Percentiles rank a stretch among this genome's conserved stretches.
These are phyloP conservation scores for Pseudopipra pipra DNA, from an alignment of 2,113 vertebrate species.

Conservation along the genomic window DNA sequence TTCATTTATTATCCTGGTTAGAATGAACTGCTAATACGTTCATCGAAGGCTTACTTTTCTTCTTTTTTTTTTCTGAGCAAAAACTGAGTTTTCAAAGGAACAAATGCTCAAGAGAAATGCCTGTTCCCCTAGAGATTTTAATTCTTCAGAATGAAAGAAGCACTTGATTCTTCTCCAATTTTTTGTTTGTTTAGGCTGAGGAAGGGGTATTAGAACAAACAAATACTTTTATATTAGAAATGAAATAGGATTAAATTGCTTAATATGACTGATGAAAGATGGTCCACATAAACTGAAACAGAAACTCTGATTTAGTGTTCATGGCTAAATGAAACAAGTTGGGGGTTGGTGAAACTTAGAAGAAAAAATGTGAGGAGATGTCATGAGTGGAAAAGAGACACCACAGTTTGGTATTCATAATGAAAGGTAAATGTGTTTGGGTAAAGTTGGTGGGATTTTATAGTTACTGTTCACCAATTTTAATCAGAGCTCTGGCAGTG, in stretches of 20 bases:
- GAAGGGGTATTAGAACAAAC: neutral
- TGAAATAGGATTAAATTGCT: neutral
- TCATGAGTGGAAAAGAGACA: neutral
- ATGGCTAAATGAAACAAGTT: neutral
- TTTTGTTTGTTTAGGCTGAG: constrained; percentile 33
- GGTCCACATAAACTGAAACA: neutral
- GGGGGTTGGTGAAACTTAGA: neutral
- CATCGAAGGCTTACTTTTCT: neutral
- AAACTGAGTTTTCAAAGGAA: constrained; percentile 14
- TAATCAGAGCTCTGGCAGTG: neutral
- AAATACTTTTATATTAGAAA: neutral
- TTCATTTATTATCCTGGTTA: neutral
- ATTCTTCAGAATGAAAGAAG: neutral
- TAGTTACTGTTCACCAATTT: neutral
- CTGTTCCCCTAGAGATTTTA: neutral
- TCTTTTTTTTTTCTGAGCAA: neutral
- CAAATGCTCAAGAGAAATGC: neutral
- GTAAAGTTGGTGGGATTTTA: neutral
- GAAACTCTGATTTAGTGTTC: neutral
- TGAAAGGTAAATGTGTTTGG: neutral
- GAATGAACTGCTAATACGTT: neutral
- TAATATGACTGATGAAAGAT: neutral
- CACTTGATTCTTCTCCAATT: neutral
- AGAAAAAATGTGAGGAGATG: neutral
- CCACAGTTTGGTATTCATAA: neutral